phyloP scores from a whole-genome alignment of 2,797 vertebrate species.

The Channa striata region DNA sequence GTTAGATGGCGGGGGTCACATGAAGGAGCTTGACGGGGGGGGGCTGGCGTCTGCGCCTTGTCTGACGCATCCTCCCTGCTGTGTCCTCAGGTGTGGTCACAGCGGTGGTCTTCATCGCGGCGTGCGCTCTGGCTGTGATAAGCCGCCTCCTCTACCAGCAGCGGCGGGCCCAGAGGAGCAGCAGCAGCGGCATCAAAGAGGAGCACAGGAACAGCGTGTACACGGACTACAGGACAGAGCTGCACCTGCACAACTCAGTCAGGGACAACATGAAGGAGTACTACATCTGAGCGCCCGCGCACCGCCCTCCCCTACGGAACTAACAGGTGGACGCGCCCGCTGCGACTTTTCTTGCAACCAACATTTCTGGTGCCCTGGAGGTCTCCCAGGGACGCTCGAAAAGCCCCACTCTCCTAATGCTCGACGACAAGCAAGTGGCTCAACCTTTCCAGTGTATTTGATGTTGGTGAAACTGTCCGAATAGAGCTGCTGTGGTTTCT shows the following conservation, averaged over 20 bases:
- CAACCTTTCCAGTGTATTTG: slow-evolving; percentile 60
- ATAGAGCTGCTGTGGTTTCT: slow-evolving; percentile 69
- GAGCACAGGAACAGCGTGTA: slow-evolving; percentile 89
- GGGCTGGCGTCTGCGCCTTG: neutral
- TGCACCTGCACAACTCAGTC: slow-evolving; percentile 92
- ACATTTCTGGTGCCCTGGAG: slow-evolving; percentile 44
- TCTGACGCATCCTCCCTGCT: slow-evolving; percentile 8
- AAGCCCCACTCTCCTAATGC: slow-evolving; percentile 35
- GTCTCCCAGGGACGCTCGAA: slow-evolving; percentile 44
- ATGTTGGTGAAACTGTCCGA: slow-evolving; percentile 71
- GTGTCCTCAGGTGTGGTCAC: slow-evolving; percentile 90
- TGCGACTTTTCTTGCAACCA: slow-evolving; percentile 39
- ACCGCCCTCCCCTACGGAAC: slow-evolving; percentile 58
- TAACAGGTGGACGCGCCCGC: slow-evolving; percentile 38
- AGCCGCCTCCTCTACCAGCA: slow-evolving; percentile 93
- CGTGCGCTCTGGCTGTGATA: slow-evolving; percentile 90
- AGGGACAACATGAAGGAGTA: slow-evolving; percentile 95
- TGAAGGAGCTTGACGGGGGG: neutral
- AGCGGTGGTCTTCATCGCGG: slow-evolving; percentile 92
- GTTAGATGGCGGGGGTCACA: neutral
- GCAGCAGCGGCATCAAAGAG: slow-evolving; percentile 78
- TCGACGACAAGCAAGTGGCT: slow-evolving; percentile 60
- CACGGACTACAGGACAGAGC: slow-evolving; percentile 84
- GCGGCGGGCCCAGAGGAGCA: slow-evolving; percentile 85
- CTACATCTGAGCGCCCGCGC: slow-evolving; percentile 89